Evolutionary conservation across 2,113 vertebrate species (phyloP), one percentile per base, ranked within the genome.

Genomic region (Anolis sagrei): DNA sequence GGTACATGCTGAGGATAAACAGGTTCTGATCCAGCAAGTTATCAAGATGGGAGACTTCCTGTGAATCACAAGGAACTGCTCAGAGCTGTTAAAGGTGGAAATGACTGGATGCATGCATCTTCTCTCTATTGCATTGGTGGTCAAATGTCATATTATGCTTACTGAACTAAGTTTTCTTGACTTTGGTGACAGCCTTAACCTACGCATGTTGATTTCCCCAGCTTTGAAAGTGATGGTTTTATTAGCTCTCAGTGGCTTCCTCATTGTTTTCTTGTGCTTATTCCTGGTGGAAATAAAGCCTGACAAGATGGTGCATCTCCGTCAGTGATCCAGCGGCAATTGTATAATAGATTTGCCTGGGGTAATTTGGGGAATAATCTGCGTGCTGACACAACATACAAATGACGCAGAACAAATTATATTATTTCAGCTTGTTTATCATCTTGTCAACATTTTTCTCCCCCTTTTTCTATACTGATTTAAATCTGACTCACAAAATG

Each of bases 341-440:
- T 81, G 49, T 69, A 5, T 82, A 76, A 88, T 82, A 86, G 85
- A 89, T 93, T 91, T 90, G 61, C 72, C 81, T 70, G 1, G 7
- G 11, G 74, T 79, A 39, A 80, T 90, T 92, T 92, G 76, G 81
- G 80, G 82, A 90, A 90, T 85, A 73, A 48, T 69, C 49, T 61
- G 81, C 2, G 36, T 11, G 66, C 76, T 88, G 84, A 54, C 79
- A 54, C 70, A 77, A 77, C 34, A 44, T 27, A 66, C 77, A 76
- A 80, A 91, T 19, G 79, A 87, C 1, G 11, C 80, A 44, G 88
- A 3, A 25, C 81, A 90, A 93, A 90, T 90, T 34, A 27, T 29
- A 72, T 80, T 64, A 84, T 91, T 95, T 94, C 74, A 87, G 85
- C 88, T 90, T 93, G 91, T 94, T 95, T 93, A 90, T 91, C 90